Evolutionary conservation across 2,888 invertebrate genomes (phyloP).

Genomic region (Rhamnusium bicolor): DNA sequence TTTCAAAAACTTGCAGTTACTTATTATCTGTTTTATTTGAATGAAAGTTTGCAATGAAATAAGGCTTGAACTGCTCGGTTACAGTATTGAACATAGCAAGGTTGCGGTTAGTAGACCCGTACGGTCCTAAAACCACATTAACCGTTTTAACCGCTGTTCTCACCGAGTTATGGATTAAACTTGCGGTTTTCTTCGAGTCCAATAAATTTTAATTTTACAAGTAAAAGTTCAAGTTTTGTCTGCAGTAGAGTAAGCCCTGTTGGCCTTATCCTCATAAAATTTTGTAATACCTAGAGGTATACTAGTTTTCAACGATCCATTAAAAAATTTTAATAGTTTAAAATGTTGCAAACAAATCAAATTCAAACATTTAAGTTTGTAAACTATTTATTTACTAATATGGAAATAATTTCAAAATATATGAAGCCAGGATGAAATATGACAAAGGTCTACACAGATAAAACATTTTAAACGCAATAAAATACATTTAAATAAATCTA

Average conservation of each 20-base stretch:
- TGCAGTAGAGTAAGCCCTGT: not conserved
- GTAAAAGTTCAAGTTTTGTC: not conserved
- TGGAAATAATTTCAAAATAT: no score
- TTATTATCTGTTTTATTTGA: not conserved
- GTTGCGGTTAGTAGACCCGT: constrained; percentile 25
- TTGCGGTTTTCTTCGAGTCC: constrained; percentile 16
- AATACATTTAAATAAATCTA: no score
- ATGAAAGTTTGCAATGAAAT: not conserved
- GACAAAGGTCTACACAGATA: no score
- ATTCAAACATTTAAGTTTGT: no score
- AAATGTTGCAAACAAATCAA: no score
- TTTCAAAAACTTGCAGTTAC: not conserved
- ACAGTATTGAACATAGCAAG: constrained; percentile 16
- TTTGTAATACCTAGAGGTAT: no score
- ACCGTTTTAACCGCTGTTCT: constrained; percentile 28
- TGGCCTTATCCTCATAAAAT: no score
- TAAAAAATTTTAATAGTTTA: no score
- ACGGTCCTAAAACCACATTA: constrained; percentile 28
- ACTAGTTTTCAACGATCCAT: no score
- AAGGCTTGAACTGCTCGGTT: constrained; percentile 7
- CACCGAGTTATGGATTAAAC: constrained; percentile 36
- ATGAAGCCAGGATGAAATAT: no score
- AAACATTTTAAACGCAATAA: no score
- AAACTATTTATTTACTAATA: no score
- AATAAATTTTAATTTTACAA: constrained; percentile 29